These are phyloP conservation scores for Biston betularia DNA, from an alignment of 2,888 invertebrate genomes.

Conservation along the genomic window DNA sequence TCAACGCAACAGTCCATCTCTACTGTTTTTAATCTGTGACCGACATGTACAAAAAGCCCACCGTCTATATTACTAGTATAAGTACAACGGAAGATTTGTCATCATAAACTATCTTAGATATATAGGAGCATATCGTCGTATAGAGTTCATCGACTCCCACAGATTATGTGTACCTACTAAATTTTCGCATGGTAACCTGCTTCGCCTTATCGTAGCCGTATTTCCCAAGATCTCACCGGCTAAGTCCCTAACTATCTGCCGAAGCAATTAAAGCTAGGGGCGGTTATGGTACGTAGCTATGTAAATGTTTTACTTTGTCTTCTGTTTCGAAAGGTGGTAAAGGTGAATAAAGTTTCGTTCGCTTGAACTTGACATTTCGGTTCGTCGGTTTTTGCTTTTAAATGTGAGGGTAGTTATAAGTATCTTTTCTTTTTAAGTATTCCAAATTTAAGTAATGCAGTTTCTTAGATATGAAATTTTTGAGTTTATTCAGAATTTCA, in stretches of 20 bases:
- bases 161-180: background rate
- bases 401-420: conserved; percentile 14
- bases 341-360: conserved; percentile 39
- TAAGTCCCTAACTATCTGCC: conserved; percentile 40
- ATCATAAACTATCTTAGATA: background rate
- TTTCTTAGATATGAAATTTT: no score
- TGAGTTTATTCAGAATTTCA: no score
- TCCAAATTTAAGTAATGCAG: no score
- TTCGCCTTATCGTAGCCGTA: conserved; percentile 39
- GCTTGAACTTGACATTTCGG: conserved; percentile 38
- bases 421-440: no score
- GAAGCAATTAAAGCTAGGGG: conserved; percentile 43
- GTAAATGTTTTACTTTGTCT: conserved; percentile 44
- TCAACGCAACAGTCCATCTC: no score
- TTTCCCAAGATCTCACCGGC: conserved; percentile 36
- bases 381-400: conserved; percentile 31
- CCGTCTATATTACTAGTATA: background rate
- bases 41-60: background rate
- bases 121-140: background rate
- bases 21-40: no score
- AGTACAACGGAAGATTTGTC: background rate
- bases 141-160: conserved; percentile 8
- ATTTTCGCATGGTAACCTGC: conserved; percentile 14
- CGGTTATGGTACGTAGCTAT: conserved; percentile 36
- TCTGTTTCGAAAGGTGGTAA: conserved; percentile 32